Percentiles rank a stretch among this genome's conserved stretches.
These are phyloP conservation scores for Ruditapes philippinarum DNA, from an alignment of 1,140 invertebrate species.

Conservation along the genomic window DNA sequence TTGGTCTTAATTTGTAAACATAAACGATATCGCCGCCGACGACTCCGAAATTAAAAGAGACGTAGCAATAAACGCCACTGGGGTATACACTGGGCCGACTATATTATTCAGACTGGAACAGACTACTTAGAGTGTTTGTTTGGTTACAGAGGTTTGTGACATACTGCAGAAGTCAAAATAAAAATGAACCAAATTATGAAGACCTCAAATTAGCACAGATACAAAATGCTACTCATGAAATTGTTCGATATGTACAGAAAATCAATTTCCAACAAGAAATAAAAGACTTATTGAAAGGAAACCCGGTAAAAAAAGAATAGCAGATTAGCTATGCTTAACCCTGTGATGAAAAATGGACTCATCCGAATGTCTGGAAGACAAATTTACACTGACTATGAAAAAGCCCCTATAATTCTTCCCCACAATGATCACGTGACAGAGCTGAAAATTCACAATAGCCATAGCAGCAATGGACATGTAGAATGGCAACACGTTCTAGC, in stretches of 20 bases:
- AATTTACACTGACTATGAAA: slow-evolving; percentile 19
- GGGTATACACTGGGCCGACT: neutral
- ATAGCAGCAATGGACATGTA: slow-evolving; percentile 35
- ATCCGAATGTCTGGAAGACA: slow-evolving; percentile 64
- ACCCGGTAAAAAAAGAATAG: neutral
- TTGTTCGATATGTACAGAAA: neutral
- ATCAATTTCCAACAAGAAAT: neutral
- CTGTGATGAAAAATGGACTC: slow-evolving; percentile 51
- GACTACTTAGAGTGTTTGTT: neutral
- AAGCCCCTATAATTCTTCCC: slow-evolving; percentile 66
- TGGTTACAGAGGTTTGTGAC: neutral
- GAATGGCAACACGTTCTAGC: slow-evolving; percentile 58
- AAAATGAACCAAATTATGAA: neutral
- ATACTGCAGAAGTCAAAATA: neutral
- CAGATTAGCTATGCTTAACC: slow-evolving; percentile 55
- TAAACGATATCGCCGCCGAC: neutral
- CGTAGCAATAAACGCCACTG: neutral
- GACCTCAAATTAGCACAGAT: neutral
- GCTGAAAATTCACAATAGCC: slow-evolving; percentile 58
- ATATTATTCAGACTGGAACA: neutral
- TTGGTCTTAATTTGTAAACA: slow-evolving; percentile 44
- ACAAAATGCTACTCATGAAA: too few species aligned
- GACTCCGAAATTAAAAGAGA: neutral
- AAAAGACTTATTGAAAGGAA: too few species aligned
- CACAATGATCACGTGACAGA: slow-evolving; percentile 36